Percentiles rank a stretch among this genome's conserved stretches.
These are phyloP conservation scores for Brienomyrus longianalis DNA, from an alignment of 2,113 vertebrate species.

Conservation along the genomic window DNA sequence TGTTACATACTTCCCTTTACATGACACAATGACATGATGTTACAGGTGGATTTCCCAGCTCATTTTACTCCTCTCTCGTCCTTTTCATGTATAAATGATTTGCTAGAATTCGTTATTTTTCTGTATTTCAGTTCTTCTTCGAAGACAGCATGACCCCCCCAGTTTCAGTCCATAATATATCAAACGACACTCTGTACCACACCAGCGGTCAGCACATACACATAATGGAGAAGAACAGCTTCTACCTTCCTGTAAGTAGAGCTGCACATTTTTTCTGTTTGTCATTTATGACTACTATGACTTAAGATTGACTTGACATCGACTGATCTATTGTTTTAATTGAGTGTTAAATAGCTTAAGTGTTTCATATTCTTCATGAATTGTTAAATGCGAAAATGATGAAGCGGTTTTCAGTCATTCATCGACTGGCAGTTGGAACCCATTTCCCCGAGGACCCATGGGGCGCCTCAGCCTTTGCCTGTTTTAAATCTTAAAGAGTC, in stretches of 20 bases:
- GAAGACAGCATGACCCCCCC: conserved; percentile 56
- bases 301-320: not conserved
- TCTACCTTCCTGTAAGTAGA: conserved; percentile 89
- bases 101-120: not conserved
- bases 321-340: not conserved
- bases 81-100: conserved; percentile 12
- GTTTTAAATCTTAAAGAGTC: not conserved
- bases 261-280: not conserved
- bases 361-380: not conserved
- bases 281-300: not conserved
- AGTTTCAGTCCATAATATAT: conserved; percentile 64
- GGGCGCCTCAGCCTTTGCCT: not conserved
- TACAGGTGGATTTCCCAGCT: not conserved
- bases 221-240: conserved; percentile 72
- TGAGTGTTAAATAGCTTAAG: not conserved
- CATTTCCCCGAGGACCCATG: not conserved
- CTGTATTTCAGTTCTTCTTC: conserved; percentile 79
- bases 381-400: not conserved
- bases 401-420: not conserved
- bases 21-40: not conserved
- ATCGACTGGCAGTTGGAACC: not conserved
- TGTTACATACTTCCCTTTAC: not conserved
- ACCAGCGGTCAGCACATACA: conserved; percentile 56
- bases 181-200: conserved; percentile 69
- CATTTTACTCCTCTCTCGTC: not conserved